Evolutionary conservation across 2,888 invertebrate species (phyloP).

Genomic region (Frankliniella intonsa): DNA sequence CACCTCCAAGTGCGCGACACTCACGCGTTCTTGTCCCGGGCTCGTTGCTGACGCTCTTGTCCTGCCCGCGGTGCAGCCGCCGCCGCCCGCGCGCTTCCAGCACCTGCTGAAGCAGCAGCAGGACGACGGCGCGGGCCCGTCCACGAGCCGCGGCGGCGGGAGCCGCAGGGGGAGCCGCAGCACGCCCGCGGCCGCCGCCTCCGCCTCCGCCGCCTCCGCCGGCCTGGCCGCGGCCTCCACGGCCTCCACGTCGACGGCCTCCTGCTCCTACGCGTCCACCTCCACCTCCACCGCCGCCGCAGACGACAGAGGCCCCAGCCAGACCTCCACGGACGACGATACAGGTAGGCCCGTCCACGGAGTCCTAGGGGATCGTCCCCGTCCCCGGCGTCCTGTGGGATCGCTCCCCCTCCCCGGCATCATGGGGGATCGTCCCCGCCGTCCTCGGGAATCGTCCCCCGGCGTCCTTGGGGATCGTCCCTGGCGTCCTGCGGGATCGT

Average conservation of each 20-base stretch:
- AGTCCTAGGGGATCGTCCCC: background rate
- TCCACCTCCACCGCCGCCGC: background rate
- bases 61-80: constrained; percentile 56
- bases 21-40: background rate
- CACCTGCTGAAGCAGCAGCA: constrained; percentile 47
- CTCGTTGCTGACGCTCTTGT: background rate
- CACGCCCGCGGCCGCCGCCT: background rate
- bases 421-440: too few relatives aligned
- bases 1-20: too few relatives aligned
- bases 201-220: background rate
- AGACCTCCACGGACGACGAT: background rate
- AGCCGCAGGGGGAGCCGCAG: background rate
- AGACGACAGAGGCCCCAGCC: background rate
- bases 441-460: too few relatives aligned
- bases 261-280: background rate
- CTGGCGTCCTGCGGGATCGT: too few relatives aligned
- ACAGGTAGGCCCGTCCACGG: background rate
- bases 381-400: too few relatives aligned
- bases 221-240: background rate
- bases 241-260: background rate
- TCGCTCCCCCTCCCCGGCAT: background rate
- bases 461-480: too few relatives aligned
- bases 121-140: background rate
- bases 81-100: constrained; percentile 67
- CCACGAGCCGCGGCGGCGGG: background rate